phyloP scores from a whole-genome alignment of 2,888 invertebrate genomes.

The Trisateles emortualis region DNA sequence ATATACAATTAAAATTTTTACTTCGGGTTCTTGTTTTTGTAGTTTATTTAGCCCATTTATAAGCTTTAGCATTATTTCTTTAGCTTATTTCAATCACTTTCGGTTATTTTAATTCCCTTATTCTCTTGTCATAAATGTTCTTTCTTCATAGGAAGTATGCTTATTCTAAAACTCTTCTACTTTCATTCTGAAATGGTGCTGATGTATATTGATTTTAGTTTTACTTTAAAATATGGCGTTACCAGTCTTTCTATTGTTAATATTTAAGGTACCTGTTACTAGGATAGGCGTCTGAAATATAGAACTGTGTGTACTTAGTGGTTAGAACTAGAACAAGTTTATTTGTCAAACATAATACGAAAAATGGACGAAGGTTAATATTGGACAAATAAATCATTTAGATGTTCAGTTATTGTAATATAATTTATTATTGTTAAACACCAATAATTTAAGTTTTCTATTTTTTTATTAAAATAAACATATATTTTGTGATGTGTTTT shows the following conservation, averaged over 20 bases:
- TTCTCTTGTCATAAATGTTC: neutral
- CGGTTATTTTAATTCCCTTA: too few species aligned
- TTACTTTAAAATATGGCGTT: neutral
- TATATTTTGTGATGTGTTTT: conserved; percentile 36
- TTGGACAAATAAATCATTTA: neutral
- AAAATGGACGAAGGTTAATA: neutral
- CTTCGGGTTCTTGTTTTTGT: too few species aligned
- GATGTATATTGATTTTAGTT: conserved; percentile 5
- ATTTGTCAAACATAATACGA: neutral
- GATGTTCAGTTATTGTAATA: neutral
- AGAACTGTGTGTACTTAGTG: neutral
- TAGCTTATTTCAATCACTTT: too few species aligned
- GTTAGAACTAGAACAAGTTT: neutral
- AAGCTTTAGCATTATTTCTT: too few species aligned
- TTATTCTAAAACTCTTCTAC: neutral
- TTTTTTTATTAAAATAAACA: conserved; percentile 45
- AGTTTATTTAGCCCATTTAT: too few species aligned
- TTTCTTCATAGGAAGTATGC: too few species aligned
- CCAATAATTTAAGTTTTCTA: conserved; percentile 27
- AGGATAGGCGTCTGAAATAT: neutral
- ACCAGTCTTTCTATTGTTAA: neutral
- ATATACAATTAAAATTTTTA: too few species aligned
- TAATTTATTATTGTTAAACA: conserved; percentile 32
- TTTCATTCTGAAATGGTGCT: neutral
- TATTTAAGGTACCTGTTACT: conserved; percentile 5